Base-by-base conservation (phyloP, 2,797 vertebrate species). In the Poecilia wingei region DNA sequence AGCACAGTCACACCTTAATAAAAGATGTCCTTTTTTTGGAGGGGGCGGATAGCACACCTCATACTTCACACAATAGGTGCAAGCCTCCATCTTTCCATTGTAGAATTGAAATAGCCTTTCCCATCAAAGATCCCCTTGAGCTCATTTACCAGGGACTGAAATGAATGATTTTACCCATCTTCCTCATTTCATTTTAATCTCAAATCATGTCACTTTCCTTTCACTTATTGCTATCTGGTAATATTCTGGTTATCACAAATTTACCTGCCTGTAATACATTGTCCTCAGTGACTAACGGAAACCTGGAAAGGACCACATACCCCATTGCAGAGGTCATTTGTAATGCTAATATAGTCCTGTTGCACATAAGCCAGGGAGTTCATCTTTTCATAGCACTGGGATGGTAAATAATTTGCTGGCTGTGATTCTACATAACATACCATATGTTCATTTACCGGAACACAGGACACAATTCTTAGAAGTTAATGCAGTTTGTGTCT, bases 1-100 rank as follows among this genome's bases (percentile, higher is more conserved):
- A 13, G 75, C 16, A 46, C 80, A 88, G 82, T 93, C 91, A 92
- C 93, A 95, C 91, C 93, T 92, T 87, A 85, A 92, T 89, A 89
- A 91, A 88, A 91, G 85, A 88, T 78, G 57, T 77, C 73, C 76
- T 59, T 80, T 87, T 89, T 85, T 87, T 72, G 76, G 64, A 57
- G 80, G 68, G 74, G 74, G 77, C 51, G 72, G 74, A 82, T 84
- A 82, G 75, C 49, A 31, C 86, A 85, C 76, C 79, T 83, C 79
- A 72, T 87, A 86, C 89, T 91, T 90, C 91, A 92, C 88, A 95
- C 91, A 94, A 93, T 88, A 89, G 91, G 89, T 0, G 6, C 75
- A 86, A 86, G 86, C 87, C 86, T 87, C 87, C 82, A 80, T 90
- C 82, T 88, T 79, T 76, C 76, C 81, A 87, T 85, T 94, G 89